Base-by-base conservation (phyloP, 2,888 invertebrate species). In the Dasypolia templi region DNA sequence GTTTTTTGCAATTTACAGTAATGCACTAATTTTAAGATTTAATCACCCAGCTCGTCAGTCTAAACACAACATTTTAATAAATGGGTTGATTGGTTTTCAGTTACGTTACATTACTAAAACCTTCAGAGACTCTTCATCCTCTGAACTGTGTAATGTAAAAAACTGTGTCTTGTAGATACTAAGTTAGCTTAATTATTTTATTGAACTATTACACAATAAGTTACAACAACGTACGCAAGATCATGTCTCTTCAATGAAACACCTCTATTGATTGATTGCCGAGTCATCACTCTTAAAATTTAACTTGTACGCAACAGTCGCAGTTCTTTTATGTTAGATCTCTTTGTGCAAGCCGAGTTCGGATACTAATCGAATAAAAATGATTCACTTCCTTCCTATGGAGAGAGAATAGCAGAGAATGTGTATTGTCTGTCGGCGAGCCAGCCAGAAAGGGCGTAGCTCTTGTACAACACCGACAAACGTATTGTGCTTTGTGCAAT, bases 341-440 rank as follows among this genome's bases (percentile, higher is more conserved):
- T 86, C 90, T 92, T 92, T 93, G 90, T 90, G 87, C 74, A 79
- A 75, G 76, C 87, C 84, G 83, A 77, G 72, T 73, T 77, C 82
- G 84, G 85, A 86, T 87, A 84, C 87, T 94, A 93, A 94, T 93
- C 91, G 92, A 94, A 92, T 93, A 93, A 94, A 92, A 89, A 94
- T 94, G 88, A 93, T 92, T 91, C 91, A 91, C 92, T 94, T 94
- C 94, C 93, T 93, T 93, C 93, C 94, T 93, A 82, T 83, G 86
- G 83, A 61, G 69, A 78, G 81, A 84, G 83, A 86, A 81, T 77
- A 68, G 77, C 84, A 73, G 84, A 87, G 85, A 88, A 88, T 86
- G 72, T 64, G 81, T 86, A 87, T 92, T 88, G 88, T 91, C 84
- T 85, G 85, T 84, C 84, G 77, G 81, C 44, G 74, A 86, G 81